Evolutionary conservation across 1,140 invertebrate genomes (phyloP).

Genomic region (Scaptomyza pallida): DNA sequence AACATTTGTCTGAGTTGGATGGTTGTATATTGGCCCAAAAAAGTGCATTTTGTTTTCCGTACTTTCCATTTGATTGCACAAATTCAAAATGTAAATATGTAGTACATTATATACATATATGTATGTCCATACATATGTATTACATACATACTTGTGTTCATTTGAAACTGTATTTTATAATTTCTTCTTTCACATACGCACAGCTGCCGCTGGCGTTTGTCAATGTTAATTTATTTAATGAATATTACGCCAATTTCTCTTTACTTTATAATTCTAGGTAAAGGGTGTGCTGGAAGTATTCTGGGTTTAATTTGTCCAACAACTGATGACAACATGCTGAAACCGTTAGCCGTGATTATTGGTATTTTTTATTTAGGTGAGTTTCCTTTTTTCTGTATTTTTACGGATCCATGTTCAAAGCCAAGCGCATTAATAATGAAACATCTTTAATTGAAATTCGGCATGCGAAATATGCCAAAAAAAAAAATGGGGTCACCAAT

Average conservation of each 20-base stretch:
- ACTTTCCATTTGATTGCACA: conserved; percentile 39
- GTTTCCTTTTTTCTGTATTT: conserved; percentile 33
- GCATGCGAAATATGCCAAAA: conserved; percentile 47
- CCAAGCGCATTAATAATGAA: conserved; percentile 54
- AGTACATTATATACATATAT: too few relatives aligned
- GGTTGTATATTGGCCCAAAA: conserved; percentile 13
- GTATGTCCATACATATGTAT: too few relatives aligned
- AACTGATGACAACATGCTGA: conserved; percentile 74
- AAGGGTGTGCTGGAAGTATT: conserved; percentile 35
- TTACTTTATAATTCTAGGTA: conserved; percentile 48
- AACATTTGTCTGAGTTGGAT: conserved; percentile 21
- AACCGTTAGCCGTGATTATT: conserved; percentile 70
- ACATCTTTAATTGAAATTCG: conserved; percentile 55
- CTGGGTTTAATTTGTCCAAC: conserved; percentile 55
- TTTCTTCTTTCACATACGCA: not conserved
- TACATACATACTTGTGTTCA: too few relatives aligned
- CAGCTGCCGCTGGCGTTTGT: not conserved
- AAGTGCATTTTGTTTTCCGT: conserved; percentile 32
- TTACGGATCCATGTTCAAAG: not conserved
- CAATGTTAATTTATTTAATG: conserved; percentile 62
- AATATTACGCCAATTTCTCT: conserved; percentile 44
- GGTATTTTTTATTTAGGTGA: conserved; percentile 78
- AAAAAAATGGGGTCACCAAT: conserved; percentile 4
- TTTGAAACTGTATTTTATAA: not conserved
- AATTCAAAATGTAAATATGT: conserved; percentile 38